Base-by-base conservation (phyloP, 2,113 vertebrate species). In the Takifugu bimaculatus region DNA sequence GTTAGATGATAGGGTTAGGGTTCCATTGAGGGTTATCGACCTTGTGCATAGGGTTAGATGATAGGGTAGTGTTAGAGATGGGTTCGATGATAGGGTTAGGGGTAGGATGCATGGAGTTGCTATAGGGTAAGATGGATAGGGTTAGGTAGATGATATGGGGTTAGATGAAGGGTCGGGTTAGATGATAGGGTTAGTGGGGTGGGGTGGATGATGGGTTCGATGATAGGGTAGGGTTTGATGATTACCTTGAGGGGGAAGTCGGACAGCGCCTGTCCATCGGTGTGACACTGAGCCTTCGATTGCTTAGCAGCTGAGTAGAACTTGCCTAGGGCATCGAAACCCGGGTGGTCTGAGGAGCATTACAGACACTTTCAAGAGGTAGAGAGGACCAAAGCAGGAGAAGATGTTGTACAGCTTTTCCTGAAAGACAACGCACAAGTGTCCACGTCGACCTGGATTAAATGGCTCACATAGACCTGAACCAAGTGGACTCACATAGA, bases 301-400 rank as follows among this genome's bases (percentile, higher is more conserved):
- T n/a, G n/a, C n/a, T n/a, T n/a, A 10, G 62, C 60, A 0, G 88
- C 80, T 0, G 90, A 93, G 63, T 89, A 94, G 70, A 93, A 94
- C 76, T 90, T 93, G 42, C 93, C 7, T 25, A 94, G 2, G 1
- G 91, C 89, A 0, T 88, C 91, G 81, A 81, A 81, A 94, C 0
- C 92, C 92, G 0, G 91, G 91, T 0, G 77, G 39, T 85, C 39
- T 84, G 86, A 0, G 82, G 67, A 0, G 88, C 84, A 0, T 91
- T 92, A 3, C 81, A 87, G 69, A 80, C 3, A 90, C 81, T 49
- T 91, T 89, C 44, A 93, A n/a, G 0, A 91, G 88, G 81, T 93
- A 92, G 2, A 94, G 85, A 0, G 75, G 91, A 10, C 93, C 92
- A 26, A 93, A 93, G 0, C 58, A 57, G 14, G 92, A 93, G 74